These are phyloP conservation scores for Erpetoichthys calabaricus DNA, from an alignment of 2,797 vertebrate species.

Conservation along the genomic window DNA sequence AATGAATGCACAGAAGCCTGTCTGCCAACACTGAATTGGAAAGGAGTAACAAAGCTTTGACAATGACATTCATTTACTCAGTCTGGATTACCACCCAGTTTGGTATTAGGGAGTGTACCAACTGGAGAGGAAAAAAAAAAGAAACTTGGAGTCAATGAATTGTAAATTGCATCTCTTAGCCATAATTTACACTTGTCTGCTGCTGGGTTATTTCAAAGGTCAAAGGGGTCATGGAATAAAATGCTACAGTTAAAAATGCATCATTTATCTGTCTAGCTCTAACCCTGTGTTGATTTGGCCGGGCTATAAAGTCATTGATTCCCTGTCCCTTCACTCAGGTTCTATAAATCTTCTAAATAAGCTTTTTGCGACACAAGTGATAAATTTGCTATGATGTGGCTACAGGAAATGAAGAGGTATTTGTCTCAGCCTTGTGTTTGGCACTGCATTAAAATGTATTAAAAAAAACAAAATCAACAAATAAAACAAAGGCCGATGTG, in stretches of 20 bases:
- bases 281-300: conserved; percentile 35
- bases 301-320: conserved; percentile 36
- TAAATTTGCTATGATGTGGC: conserved; percentile 23
- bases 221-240: conserved; percentile 35
- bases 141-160: conserved; percentile 8
- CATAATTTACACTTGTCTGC: conserved; percentile 21
- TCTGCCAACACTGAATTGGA: too few relatives aligned
- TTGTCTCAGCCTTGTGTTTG: conserved; percentile 9
- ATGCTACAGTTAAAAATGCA: conserved; percentile 27
- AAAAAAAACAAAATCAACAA: conserved; percentile 4
- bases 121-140: neutral
- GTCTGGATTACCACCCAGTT: too few relatives aligned
- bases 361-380: conserved; percentile 24
- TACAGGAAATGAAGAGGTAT: conserved; percentile 12
- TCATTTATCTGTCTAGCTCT: conserved; percentile 38
- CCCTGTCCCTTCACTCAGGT: conserved; percentile 31
- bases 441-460: conserved; percentile 12
- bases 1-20: too few relatives aligned
- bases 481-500: neutral
- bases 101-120: too few relatives aligned
- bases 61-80: too few relatives aligned
- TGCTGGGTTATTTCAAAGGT: conserved; percentile 27
- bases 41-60: too few relatives aligned
- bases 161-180: conserved; percentile 21
- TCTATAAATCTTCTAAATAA: conserved; percentile 41